These are phyloP conservation scores for Clistopyga incitator DNA, from an alignment of 2,888 invertebrate species.

Conservation along the genomic window DNA sequence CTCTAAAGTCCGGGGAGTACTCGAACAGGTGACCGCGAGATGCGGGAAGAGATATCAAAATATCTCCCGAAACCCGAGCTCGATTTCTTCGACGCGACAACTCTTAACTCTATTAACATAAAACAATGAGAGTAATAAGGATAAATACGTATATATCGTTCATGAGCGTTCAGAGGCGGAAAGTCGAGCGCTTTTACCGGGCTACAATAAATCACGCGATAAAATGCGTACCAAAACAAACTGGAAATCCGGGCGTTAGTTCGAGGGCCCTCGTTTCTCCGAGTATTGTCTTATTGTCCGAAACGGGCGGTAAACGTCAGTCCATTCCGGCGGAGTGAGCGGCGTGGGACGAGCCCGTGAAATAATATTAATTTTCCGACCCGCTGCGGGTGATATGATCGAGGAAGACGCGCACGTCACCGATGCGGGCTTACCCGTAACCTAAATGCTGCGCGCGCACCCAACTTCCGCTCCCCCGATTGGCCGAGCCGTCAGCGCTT, in stretches of 20 bases:
- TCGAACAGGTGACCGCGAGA: slow-evolving; percentile 29
- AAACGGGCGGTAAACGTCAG: slow-evolving; percentile 44
- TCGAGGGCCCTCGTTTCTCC: slow-evolving; percentile 41
- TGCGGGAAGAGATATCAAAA: slow-evolving; percentile 2
- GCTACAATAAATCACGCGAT: slow-evolving; percentile 48
- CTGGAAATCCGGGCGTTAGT: slow-evolving; percentile 56
- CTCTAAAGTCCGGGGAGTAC: not conserved
- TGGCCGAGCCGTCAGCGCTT: not conserved
- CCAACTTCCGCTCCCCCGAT: not conserved
- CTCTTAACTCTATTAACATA: slow-evolving; percentile 7
- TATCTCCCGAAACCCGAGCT: not conserved
- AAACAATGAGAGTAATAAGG: slow-evolving; percentile 4
- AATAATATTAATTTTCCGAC: slow-evolving; percentile 51
- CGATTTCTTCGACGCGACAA: not conserved
- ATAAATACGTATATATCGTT: slow-evolving; percentile 6
- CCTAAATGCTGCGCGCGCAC: slow-evolving; percentile 77
- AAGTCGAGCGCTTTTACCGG: slow-evolving; percentile 34
- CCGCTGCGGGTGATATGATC: slow-evolving; percentile 54
- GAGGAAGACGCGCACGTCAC: slow-evolving; percentile 70
- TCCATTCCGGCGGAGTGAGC: slow-evolving; percentile 39
- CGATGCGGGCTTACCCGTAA: slow-evolving; percentile 74
- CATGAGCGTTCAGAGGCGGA: not conserved
- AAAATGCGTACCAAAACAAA: slow-evolving; percentile 69
- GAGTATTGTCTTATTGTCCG: slow-evolving; percentile 51
- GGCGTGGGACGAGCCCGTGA: slow-evolving; percentile 11